Percentiles rank a stretch among this genome's conserved stretches.
These are phyloP conservation scores for Rhodinocichla rosea DNA, from an alignment of 2,113 vertebrate genomes.

Conservation along the genomic window DNA sequence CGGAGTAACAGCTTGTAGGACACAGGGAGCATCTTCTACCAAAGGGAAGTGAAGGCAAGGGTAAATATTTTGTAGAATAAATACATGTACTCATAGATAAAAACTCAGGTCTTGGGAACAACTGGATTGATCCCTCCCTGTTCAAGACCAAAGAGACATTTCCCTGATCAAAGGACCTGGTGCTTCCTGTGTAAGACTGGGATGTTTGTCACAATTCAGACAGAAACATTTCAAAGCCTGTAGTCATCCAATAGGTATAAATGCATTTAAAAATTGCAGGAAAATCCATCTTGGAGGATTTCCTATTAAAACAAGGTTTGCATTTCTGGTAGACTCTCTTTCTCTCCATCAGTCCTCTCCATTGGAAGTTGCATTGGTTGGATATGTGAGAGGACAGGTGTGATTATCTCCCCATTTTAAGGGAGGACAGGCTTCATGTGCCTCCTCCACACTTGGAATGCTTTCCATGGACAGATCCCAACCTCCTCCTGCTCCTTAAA, in stretches of 20 bases:
- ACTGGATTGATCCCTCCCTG: background rate
- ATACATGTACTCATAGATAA: background rate
- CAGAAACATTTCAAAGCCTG: background rate
- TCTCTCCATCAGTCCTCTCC: background rate
- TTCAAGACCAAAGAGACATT: background rate
- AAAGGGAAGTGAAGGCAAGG: background rate
- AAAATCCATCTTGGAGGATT: background rate
- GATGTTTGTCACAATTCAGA: background rate
- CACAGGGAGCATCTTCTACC: background rate
- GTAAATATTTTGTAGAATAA: background rate
- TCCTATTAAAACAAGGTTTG: background rate
- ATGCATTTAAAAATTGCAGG: background rate
- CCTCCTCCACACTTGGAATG: rapidly evolving
- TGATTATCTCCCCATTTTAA: background rate
- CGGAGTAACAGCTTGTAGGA: background rate
- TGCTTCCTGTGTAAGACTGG: background rate
- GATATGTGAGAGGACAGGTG: background rate
- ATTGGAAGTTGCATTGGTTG: background rate
- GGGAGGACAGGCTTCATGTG: background rate
- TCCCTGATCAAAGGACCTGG: background rate
- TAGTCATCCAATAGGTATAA: background rate
- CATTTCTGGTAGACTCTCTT: background rate
- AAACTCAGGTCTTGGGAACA: background rate
- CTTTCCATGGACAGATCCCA: background rate
- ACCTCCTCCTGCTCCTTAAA: background rate